Evolutionary conservation across 2,113 vertebrate genomes (phyloP).

Genomic region (Rousettus leschenaultii): DNA sequence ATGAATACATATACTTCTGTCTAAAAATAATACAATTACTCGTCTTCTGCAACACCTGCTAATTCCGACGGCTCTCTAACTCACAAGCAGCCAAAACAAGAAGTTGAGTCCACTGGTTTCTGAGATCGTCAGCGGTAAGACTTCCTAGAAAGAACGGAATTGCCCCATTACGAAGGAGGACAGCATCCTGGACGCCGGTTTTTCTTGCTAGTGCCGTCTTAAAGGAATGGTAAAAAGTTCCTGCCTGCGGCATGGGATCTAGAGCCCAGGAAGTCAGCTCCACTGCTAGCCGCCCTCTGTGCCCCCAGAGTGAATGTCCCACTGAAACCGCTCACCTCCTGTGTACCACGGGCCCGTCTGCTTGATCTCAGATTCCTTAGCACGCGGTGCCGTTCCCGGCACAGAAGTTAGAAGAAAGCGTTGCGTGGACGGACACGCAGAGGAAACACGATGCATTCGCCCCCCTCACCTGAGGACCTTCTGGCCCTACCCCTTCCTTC

Average conservation of each 20-base stretch:
- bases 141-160: neutral
- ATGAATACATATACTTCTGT: neutral
- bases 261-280: neutral
- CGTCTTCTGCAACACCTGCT: neutral
- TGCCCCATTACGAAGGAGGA: neutral
- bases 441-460: neutral
- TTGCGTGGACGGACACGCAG: neutral
- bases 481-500: neutral
- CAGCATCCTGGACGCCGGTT: fast-evolving
- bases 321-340: too few species aligned
- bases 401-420: neutral
- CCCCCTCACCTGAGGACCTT: neutral
- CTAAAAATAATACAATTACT: neutral
- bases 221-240: neutral
- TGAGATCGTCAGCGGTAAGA: neutral
- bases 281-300: fast-evolving
- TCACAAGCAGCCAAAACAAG: neutral
- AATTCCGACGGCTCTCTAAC: neutral
- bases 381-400: neutral
- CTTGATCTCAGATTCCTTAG: neutral
- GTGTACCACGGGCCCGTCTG: neutral
- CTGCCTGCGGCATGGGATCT: neutral
- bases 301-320: neutral
- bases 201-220: neutral
- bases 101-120: neutral